phyloP scores from a whole-genome alignment of 1,140 invertebrate genomes.

The Solenopsis invicta region DNA sequence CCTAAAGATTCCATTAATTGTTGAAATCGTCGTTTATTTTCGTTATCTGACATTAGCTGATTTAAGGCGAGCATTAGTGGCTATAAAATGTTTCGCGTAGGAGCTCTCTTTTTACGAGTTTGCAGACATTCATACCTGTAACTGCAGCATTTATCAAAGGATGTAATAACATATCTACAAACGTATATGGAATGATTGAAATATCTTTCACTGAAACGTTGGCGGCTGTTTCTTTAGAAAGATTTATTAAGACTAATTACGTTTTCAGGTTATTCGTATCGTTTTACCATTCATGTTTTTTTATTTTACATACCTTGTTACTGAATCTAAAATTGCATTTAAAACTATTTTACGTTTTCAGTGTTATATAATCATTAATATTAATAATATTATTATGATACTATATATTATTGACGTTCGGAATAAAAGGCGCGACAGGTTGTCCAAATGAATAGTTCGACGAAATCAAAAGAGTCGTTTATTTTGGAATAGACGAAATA shows the following conservation, averaged over 20 bases:
- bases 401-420: neutral
- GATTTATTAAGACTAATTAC: neutral
- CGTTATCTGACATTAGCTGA: neutral
- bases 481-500: neutral
- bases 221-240: neutral
- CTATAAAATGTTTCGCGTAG: neutral
- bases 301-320: neutral
- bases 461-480: neutral
- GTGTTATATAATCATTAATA: neutral
- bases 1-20: neutral
- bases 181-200: neutral
- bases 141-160: slow-evolving; percentile 1
- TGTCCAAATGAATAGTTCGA: neutral
- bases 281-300: neutral
- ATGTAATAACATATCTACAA: neutral
- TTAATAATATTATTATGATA: neutral
- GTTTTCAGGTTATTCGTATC: neutral
- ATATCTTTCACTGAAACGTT: neutral
- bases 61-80: neutral
- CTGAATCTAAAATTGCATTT: neutral
- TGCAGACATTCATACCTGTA: slow-evolving; percentile 6
- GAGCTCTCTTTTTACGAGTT: neutral
- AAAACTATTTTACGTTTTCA: neutral
- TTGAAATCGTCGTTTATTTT: neutral
- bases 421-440: neutral